Conservation (phyloP, 2,797 vertebrate genomes). For the Nyctalus aviator region DNA sequence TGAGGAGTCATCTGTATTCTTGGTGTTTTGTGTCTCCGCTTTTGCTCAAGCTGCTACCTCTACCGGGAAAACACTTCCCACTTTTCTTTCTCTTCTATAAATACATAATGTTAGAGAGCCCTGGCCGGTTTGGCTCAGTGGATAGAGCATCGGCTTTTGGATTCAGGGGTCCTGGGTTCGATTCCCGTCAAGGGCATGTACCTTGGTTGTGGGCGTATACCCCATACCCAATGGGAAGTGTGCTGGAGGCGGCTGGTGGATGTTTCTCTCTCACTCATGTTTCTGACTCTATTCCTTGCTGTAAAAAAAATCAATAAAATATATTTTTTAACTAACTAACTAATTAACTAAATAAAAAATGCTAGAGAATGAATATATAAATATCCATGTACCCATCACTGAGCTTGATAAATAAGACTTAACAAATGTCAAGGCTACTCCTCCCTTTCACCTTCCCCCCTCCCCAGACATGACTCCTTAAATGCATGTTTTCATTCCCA, state of each 20-base stretch:
- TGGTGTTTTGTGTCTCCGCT: background rate
- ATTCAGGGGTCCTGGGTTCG: no score
- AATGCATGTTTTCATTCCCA: background rate
- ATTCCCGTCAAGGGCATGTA: no score
- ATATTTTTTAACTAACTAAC: no score
- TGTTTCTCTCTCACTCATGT: no score
- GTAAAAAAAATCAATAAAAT: no score
- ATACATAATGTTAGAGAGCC: background rate
- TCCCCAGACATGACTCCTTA: background rate
- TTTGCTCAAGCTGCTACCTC: background rate
- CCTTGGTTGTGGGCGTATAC: no score
- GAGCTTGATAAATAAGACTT: conserved; percentile 26
- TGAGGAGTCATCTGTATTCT: background rate
- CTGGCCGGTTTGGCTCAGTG: no score
- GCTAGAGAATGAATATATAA: conserved; percentile 31
- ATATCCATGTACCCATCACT: background rate
- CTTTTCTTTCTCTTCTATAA: background rate
- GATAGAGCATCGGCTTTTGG: no score
- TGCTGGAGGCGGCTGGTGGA: no score
- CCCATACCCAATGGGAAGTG: no score
- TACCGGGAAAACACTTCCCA: conserved; percentile 8
- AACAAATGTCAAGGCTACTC: background rate
- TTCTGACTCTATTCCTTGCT: no score
- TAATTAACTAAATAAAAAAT: background rate
- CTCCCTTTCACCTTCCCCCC: background rate